These are phyloP conservation scores for Todiramphus chloris DNA, from an alignment of 2,113 vertebrate species.

Conservation along the genomic window DNA sequence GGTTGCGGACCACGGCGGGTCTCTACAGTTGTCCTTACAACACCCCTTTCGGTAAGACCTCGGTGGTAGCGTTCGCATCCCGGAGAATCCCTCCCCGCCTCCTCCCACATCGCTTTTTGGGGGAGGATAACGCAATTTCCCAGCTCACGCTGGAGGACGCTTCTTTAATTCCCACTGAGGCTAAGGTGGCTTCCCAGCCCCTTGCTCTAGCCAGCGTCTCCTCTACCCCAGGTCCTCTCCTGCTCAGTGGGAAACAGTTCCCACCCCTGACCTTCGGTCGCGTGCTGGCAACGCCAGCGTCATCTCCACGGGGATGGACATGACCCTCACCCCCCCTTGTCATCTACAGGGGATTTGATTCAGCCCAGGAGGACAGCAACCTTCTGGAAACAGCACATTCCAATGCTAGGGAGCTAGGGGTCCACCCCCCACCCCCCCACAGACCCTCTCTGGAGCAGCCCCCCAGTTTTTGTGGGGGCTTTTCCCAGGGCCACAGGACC, in stretches of 20 bases:
- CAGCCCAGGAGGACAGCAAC: background rate
- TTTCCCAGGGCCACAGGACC: background rate
- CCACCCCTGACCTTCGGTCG: conserved; percentile 39
- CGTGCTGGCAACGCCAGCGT: background rate
- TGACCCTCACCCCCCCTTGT: background rate
- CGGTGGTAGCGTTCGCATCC: conserved; percentile 8
- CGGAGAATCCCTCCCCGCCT: conserved; percentile 46
- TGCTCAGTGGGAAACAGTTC: background rate
- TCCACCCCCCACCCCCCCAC: fast-evolving
- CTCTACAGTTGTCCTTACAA: conserved; percentile 31
- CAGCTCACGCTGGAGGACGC: background rate
- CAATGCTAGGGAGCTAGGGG: fast-evolving
- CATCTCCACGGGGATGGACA: background rate
- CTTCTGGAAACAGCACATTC: background rate
- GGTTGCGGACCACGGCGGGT: background rate
- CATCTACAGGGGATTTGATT: fast-evolving
- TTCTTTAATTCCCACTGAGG: background rate
- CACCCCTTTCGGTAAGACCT: conserved; percentile 4
- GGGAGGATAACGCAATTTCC: conserved; percentile 15
- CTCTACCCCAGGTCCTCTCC: background rate
- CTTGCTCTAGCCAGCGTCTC: background rate
- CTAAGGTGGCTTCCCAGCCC: background rate
- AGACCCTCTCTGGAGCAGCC: background rate
- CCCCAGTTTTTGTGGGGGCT: background rate
- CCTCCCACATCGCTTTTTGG: conserved; percentile 11